Evolutionary conservation across 64 coral and sea anemone species (phyloP).

Genomic region (Orbicella faveolata): DNA sequence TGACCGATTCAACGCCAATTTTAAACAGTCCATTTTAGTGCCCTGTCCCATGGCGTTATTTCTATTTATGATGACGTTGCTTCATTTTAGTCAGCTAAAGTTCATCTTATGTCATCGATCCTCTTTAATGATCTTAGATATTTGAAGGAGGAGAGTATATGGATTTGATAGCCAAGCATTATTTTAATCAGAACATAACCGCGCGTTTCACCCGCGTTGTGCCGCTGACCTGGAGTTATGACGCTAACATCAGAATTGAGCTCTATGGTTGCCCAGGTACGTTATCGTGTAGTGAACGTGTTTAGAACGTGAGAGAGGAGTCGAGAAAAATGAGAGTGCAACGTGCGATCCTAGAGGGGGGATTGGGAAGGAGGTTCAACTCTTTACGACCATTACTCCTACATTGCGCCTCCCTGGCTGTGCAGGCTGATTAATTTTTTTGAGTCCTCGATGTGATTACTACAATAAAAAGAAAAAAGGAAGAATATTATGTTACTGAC

Average conservation of each 20-base stretch:
- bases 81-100: neutral
- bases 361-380: too few relatives aligned
- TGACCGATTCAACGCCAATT: too few relatives aligned
- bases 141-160: conserved; percentile 41
- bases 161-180: conserved; percentile 42
- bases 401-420: too few relatives aligned
- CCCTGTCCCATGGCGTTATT: too few relatives aligned
- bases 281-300: neutral
- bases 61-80: neutral
- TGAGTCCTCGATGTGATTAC: too few relatives aligned
- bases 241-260: conserved; percentile 32
- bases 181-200: conserved; percentile 33
- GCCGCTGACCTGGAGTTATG: conserved; percentile 7
- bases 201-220: conserved; percentile 48
- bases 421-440: too few relatives aligned
- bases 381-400: too few relatives aligned
- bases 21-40: too few relatives aligned
- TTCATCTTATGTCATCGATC: neutral
- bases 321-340: too few relatives aligned
- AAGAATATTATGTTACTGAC: too few relatives aligned
- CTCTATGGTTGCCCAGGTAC: conserved; percentile 64
- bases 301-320: neutral
- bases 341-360: too few relatives aligned
- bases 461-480: too few relatives aligned
- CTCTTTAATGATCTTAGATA: conserved; percentile 14